Evolutionary conservation across 2,888 invertebrate species (phyloP).

Genomic region (Agrotis segetum): DNA sequence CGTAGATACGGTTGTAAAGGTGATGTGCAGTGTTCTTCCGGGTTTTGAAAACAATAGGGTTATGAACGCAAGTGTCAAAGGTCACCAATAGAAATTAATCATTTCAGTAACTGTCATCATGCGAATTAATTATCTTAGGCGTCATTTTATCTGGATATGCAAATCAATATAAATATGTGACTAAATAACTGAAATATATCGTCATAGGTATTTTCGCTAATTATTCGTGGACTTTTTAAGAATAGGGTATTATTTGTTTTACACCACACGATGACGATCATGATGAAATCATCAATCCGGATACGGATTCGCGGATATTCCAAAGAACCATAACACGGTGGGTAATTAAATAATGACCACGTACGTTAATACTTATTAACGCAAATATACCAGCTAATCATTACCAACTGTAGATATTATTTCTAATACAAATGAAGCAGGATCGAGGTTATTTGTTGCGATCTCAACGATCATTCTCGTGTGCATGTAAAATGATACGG

Average conservation of each 20-base stretch:
- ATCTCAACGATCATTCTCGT: constrained; percentile 33
- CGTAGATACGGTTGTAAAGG: constrained; percentile 17
- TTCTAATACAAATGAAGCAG: constrained; percentile 41
- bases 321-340: constrained; percentile 26
- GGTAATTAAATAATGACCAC: constrained; percentile 7
- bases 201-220: constrained; percentile 15
- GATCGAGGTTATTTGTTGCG: constrained; percentile 30
- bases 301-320: constrained; percentile 47
- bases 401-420: constrained; percentile 27
- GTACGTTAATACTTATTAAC: constrained; percentile 24
- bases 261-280: constrained; percentile 21
- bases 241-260: constrained; percentile 17
- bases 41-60: not conserved
- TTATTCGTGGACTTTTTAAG: not conserved
- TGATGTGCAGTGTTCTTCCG: constrained; percentile 16
- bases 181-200: not conserved
- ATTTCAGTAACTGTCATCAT: not conserved
- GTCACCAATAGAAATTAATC: not conserved
- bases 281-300: constrained; percentile 50
- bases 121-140: not conserved
- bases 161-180: not conserved
- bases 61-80: not conserved
- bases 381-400: constrained; percentile 7
- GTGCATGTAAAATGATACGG: constrained; percentile 43
- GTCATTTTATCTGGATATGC: not conserved